Evolutionary conservation across 1,140 invertebrate genomes (phyloP).

Genomic region (Cotesia typhae): DNA sequence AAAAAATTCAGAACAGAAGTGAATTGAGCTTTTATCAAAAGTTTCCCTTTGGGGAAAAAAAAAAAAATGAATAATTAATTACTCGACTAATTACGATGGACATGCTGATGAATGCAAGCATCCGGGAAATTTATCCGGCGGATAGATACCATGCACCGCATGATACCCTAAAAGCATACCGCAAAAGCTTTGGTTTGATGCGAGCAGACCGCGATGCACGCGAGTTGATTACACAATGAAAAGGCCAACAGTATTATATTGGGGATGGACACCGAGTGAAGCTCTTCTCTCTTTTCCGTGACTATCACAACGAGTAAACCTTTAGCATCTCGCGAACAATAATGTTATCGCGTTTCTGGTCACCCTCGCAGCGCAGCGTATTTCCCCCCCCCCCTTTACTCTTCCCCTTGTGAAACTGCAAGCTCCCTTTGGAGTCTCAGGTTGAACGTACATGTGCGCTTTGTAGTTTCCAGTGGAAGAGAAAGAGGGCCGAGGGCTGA

Average conservation of each 20-base stretch:
- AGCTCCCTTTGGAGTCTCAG: too few relatives aligned
- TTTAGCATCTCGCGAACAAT: not conserved
- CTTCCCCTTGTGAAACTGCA: too few relatives aligned
- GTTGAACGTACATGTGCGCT: not conserved
- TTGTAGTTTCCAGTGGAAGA: not conserved
- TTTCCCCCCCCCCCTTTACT: not conserved
- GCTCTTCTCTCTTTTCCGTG: not conserved
- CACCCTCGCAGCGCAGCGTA: not conserved
- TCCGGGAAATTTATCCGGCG: slow-evolving; percentile 16
- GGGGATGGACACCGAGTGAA: too few relatives aligned
- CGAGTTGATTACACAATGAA: slow-evolving; percentile 21
- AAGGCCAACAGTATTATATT: not conserved
- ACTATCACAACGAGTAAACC: not conserved
- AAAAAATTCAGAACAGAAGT: too few relatives aligned
- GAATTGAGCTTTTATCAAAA: too few relatives aligned
- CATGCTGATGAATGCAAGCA: not conserved
- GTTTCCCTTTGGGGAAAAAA: too few relatives aligned
- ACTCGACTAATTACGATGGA: not conserved
- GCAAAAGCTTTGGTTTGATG: not conserved
- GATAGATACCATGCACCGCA: not conserved
- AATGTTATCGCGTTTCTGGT: slow-evolving; percentile 8
- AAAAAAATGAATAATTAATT: slow-evolving; percentile 1
- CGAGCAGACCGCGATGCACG: slow-evolving; percentile 26
- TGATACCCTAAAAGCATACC: slow-evolving; percentile 23
- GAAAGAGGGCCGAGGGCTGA: not conserved